Base-by-base conservation (phyloP, 2,113 vertebrate genomes). In the Hirundichthys speculiger region DNA sequence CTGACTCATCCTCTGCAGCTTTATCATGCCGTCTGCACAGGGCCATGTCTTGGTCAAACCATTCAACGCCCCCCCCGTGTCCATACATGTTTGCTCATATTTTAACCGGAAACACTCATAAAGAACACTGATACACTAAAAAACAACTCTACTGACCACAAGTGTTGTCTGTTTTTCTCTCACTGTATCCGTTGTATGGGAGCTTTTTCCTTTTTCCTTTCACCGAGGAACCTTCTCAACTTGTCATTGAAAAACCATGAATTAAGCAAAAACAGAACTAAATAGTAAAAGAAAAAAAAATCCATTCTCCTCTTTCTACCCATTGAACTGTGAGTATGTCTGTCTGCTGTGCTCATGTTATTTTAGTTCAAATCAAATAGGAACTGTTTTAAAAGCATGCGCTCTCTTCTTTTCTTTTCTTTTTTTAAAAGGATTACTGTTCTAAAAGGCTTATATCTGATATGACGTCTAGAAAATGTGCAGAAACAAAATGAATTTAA, bases 1-100 rank as follows among this genome's bases (percentile, higher is more conserved):
- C 85, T 88, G 89, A 91, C 89, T 89, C 88, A 87, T 78, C 69
- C 72, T 76, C 77, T 69, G 68, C 79, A 80, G 80, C 73, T 75
- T 77, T 82, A 87, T 85, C 82, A 83, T 86, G 86, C 80, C 64
- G 45, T 80, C 58, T 79, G 70, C 55, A 71, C 49, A 71, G 53
- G 58, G 46, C 57, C 25, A 22, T 2, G 52, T 73, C 64, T 87
- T 73, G 69, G 64, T 87, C 69, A 56, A 40, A 16, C 57, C 58
- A 43, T 73, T 75, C 61, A 27, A n/a, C n/a, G 38, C 1, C 16
- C 53, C 0, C 18, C 55, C 56, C 77, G 54, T 46, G 38, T 62
- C 47, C 41, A 30, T 18, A 18, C 19, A 6, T 25, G 25, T 21
- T 43, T 14, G 21, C 40, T 65, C 38, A 38, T 62, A 55, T 52